phyloP scores from a whole-genome alignment of 1,140 invertebrate species.

The Megalonaias nervosa region DNA sequence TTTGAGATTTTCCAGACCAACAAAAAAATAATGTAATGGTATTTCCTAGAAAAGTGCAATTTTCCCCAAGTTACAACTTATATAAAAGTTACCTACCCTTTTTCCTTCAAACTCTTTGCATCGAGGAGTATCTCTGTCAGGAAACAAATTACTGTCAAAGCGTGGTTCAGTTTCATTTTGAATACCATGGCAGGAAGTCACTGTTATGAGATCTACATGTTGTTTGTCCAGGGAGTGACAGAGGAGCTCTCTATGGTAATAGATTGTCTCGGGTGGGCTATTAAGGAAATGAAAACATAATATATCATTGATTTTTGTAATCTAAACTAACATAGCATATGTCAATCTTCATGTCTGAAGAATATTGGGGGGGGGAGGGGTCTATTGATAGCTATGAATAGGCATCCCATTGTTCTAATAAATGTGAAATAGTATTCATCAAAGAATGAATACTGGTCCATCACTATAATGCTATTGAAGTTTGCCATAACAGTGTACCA shows the following conservation, averaged over 20 bases:
- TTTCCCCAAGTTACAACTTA: not conserved
- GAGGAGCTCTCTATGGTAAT: slow-evolving; percentile 89
- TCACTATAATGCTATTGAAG: too few relatives aligned
- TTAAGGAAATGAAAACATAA: slow-evolving; percentile 35
- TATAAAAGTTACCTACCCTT: slow-evolving; percentile 49
- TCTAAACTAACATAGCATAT: too few relatives aligned
- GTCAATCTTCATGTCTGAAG: too few relatives aligned
- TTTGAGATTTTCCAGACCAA: too few relatives aligned
- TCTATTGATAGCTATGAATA: too few relatives aligned
- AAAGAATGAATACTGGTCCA: too few relatives aligned
- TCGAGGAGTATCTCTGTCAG: slow-evolving; percentile 77
- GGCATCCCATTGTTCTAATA: too few relatives aligned
- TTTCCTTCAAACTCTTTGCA: slow-evolving; percentile 77
- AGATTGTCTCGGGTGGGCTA: slow-evolving; percentile 79
- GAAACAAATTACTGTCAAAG: slow-evolving; percentile 83
- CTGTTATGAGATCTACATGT: slow-evolving; percentile 69
- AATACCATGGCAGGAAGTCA: slow-evolving; percentile 83
- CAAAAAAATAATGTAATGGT: not conserved
- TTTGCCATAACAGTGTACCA: too few relatives aligned
- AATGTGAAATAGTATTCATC: too few relatives aligned
- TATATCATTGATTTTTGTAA: not conserved
- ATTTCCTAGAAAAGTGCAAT: not conserved
- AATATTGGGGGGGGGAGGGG: too few relatives aligned
- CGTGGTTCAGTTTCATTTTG: slow-evolving; percentile 67
- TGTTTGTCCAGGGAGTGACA: slow-evolving; percentile 75